These are phyloP conservation scores for Plutella xylostella DNA, from an alignment of 2,888 invertebrate genomes.

Conservation along the genomic window DNA sequence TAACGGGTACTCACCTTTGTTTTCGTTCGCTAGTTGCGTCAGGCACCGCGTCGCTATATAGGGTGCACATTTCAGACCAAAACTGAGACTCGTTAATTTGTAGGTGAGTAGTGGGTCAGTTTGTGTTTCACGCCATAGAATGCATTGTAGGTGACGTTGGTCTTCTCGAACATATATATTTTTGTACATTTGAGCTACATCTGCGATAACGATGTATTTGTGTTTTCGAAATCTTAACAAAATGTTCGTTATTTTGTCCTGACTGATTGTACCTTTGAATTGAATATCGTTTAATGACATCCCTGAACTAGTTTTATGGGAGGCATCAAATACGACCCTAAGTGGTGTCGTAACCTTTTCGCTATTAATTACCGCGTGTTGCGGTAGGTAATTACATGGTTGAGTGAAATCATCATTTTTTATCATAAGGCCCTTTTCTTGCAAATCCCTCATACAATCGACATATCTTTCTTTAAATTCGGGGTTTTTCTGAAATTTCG, in stretches of 20 bases:
- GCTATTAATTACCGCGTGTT: neutral
- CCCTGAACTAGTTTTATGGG: slow-evolving; percentile 7
- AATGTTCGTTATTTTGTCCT: slow-evolving; percentile 25
- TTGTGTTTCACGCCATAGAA: slow-evolving; percentile 24
- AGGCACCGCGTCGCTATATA: slow-evolving; percentile 14
- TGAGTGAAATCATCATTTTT: neutral
- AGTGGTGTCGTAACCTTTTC: slow-evolving; percentile 12
- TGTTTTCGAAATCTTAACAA: slow-evolving; percentile 25
- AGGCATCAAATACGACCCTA: slow-evolving; percentile 17
- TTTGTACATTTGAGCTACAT: slow-evolving; percentile 33
- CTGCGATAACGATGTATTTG: slow-evolving; percentile 25
- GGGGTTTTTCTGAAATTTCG: neutral
- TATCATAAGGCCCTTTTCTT: slow-evolving; percentile 7
- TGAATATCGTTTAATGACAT: neutral
- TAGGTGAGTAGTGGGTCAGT: slow-evolving; percentile 8
- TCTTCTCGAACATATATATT: slow-evolving; percentile 23
- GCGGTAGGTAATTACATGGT: neutral
- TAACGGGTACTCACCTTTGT: neutral
- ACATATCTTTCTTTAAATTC: slow-evolving; percentile 6
- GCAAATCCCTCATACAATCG: slow-evolving; percentile 9
- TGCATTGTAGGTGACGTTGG: slow-evolving; percentile 26
- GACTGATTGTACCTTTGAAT: neutral
- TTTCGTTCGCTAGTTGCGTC: slow-evolving; percentile 11
- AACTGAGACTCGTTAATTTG: slow-evolving; percentile 12
- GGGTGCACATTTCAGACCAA: slow-evolving; percentile 14